A percentile compares a stretch with the other conserved stretches of the same genome.
Evolutionary conservation across 2,113 vertebrate species (phyloP).

Genomic region (Marmota monax): DNA sequence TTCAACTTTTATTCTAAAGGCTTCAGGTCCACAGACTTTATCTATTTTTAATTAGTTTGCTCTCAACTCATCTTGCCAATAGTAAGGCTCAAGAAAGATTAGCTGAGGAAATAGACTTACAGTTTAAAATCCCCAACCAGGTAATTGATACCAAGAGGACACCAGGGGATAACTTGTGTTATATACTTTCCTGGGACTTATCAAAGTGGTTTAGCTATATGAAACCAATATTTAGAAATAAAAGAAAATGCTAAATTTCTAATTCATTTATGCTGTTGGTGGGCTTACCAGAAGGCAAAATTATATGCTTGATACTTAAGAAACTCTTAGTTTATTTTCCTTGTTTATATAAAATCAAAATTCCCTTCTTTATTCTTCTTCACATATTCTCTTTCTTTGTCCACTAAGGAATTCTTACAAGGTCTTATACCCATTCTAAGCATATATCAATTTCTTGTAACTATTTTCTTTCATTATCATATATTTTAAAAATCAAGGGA

Average conservation of each 20-base stretch:
- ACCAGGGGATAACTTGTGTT: neutral
- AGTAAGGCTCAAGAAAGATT: neutral
- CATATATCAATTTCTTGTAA: neutral
- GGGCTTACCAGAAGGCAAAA: neutral
- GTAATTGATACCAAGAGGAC: neutral
- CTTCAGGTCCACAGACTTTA: neutral
- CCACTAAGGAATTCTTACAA: neutral
- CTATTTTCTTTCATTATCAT: neutral
- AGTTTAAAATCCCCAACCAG: neutral
- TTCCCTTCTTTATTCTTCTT: neutral
- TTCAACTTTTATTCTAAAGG: too few species aligned
- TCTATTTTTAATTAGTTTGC: neutral
- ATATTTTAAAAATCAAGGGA: slow-evolving; percentile 2
- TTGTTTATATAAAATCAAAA: neutral
- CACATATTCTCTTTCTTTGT: neutral
- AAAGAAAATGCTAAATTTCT: neutral
- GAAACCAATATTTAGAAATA: neutral
- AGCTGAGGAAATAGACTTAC: neutral
- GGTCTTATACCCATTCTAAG: neutral
- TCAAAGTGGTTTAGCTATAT: neutral
- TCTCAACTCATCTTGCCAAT: neutral
- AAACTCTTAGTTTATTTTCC: neutral
- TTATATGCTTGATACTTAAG: neutral
- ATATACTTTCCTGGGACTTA: neutral
- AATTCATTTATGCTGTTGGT: neutral